Conservation (phyloP, 2,888 invertebrate genomes). For the Agrotis exclamationis region DNA sequence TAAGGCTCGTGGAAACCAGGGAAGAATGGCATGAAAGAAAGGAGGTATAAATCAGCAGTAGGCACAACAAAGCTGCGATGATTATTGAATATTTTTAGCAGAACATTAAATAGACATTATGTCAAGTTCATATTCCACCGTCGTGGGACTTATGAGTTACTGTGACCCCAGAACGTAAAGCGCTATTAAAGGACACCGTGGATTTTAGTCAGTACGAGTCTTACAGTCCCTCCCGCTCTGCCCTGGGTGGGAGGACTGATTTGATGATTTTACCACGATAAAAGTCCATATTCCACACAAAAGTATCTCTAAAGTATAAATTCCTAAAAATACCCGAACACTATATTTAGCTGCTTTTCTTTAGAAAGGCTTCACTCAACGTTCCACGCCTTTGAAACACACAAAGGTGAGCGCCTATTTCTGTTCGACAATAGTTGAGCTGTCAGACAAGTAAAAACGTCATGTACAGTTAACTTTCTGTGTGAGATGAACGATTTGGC, state of each 20-base stretch:
- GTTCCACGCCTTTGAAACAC: conserved; percentile 47
- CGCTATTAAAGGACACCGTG: too few species aligned
- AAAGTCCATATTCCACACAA: not conserved
- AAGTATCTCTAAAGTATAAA: conserved; percentile 12
- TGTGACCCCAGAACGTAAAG: too few species aligned
- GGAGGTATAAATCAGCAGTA: too few species aligned
- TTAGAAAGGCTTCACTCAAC: conserved; percentile 46
- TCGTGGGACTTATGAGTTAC: too few species aligned
- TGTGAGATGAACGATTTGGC: conserved; percentile 80
- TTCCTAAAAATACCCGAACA: not conserved
- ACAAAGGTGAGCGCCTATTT: conserved; percentile 58
- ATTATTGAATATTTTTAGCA: not conserved
- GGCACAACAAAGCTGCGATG: too few species aligned
- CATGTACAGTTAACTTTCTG: conserved; percentile 81
- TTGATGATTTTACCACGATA: too few species aligned
- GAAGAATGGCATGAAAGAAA: too few species aligned
- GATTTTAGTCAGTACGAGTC: too few species aligned
- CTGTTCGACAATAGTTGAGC: conserved; percentile 66
- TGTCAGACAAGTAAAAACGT: conserved; percentile 73
- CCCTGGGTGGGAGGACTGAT: too few species aligned
- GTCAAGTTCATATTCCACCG: too few species aligned
- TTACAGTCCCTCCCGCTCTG: too few species aligned
- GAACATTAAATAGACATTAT: not conserved
- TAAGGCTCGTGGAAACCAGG: too few species aligned
- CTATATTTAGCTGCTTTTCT: conserved; percentile 27